Conservation (phyloP, 2,113 vertebrate species). For the Bothrops jararaca region DNA sequence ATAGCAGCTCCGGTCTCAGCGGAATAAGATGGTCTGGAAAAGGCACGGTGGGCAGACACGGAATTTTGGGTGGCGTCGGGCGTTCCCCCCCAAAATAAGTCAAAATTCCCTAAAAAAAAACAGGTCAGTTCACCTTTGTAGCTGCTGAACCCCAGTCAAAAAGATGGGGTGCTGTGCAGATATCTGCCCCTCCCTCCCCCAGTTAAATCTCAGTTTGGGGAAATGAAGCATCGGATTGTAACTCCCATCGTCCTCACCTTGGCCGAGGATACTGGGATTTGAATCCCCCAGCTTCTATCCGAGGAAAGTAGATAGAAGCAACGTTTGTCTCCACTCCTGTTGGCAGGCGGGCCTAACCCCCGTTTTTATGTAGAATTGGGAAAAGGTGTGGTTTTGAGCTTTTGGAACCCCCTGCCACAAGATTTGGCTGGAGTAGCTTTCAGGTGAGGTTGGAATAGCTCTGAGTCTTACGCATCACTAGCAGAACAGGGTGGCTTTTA, state of each 20-base stretch:
- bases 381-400: neutral
- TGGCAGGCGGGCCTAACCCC: neutral
- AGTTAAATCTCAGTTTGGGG: neutral
- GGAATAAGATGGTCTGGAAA: conserved; percentile 11
- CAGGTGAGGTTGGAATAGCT: neutral
- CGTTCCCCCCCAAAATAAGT: neutral
- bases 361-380: neutral
- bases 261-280: neutral
- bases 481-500: neutral
- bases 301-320: too few relatives aligned
- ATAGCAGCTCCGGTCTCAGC: neutral
- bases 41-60: neutral
- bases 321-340: neutral
- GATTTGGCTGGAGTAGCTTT: neutral
- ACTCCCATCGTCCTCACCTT: neutral
- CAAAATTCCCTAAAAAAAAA: neutral
- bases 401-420: neutral
- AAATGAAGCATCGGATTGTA: neutral
- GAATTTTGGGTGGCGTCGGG: neutral
- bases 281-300: neutral
- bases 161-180: neutral
- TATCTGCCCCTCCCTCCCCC: neutral
- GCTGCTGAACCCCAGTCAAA: too few relatives aligned
- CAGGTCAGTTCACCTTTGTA: neutral
- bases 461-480: too few relatives aligned